Percentiles rank a stretch among this genome's conserved stretches.
Conservation (phyloP, 2,888 invertebrate species). For the Rhaphigaster nebulosa region DNA sequence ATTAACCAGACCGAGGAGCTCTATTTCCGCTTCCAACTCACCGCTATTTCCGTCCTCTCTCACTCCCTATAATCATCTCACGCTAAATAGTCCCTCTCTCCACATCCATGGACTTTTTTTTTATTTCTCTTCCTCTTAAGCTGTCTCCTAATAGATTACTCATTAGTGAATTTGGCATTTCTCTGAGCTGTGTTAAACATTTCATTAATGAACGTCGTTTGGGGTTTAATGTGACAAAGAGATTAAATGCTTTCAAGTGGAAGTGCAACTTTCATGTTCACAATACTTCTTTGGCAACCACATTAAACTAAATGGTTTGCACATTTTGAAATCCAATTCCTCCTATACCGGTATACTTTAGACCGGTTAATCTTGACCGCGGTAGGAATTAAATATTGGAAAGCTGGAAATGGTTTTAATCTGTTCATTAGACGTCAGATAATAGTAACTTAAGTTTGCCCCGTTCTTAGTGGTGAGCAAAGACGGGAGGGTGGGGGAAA, state of each 20-base stretch:
- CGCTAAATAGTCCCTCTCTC: conserved; percentile 18
- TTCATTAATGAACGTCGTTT: background rate
- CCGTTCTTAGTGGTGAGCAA: no score
- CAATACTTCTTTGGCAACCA: background rate
- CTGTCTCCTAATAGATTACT: background rate
- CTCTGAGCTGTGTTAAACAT: background rate
- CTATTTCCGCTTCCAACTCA: background rate
- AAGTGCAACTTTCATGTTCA: background rate
- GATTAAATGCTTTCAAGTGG: background rate
- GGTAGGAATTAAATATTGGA: no score
- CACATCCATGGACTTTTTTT: background rate
- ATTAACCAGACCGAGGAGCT: background rate
- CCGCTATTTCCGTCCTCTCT: background rate
- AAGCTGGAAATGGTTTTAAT: no score
- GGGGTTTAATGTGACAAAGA: background rate
- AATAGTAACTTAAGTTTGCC: no score
- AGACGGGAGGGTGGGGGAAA: no score
- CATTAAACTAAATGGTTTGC: background rate
- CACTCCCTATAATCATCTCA: background rate
- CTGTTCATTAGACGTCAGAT: no score
- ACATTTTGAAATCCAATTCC: background rate
- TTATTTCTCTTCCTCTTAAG: background rate
- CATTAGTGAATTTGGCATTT: background rate
- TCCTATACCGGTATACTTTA: no score
- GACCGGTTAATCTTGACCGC: no score